phyloP scores from a whole-genome alignment of 2,113 vertebrate species.

The Scomber colias region DNA sequence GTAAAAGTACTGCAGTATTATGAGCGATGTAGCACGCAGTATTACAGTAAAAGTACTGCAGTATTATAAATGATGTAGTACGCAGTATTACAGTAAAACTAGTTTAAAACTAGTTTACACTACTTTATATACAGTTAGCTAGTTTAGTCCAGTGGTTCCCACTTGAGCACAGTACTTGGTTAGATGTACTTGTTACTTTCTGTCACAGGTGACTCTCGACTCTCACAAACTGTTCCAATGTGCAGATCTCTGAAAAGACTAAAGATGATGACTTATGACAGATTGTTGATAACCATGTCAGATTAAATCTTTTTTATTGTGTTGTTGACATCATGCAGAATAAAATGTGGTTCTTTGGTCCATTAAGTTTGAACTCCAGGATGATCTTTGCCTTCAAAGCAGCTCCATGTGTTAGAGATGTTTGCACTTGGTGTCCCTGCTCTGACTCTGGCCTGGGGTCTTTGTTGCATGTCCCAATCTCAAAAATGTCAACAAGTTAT shows the following conservation, averaged over 20 bases:
- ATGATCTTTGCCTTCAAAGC: neutral
- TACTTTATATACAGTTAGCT: too few relatives aligned
- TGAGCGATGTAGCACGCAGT: too few relatives aligned
- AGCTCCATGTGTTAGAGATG: neutral
- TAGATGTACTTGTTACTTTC: too few relatives aligned
- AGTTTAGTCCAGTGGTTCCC: too few relatives aligned
- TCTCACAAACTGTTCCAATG: neutral
- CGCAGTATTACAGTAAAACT: too few relatives aligned
- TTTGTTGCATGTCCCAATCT: conserved; percentile 4
- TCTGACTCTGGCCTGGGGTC: conserved; percentile 3
- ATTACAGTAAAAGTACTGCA: too few relatives aligned
- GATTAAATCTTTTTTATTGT: neutral
- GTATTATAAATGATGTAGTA: too few relatives aligned
- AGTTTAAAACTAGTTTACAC: too few relatives aligned
- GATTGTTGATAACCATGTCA: conserved; percentile 33
- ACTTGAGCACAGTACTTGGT: too few relatives aligned
- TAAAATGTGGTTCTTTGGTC: conserved; percentile 3
- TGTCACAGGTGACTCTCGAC: too few relatives aligned
- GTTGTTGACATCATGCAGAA: conserved; percentile 8
- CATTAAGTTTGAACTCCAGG: neutral
- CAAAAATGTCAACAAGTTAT: conserved; percentile 25
- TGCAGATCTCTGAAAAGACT: neutral
- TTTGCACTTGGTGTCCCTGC: conserved; percentile 16
- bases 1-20: too few relatives aligned
- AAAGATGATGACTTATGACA: neutral